Base-by-base conservation (phyloP, 1,140 invertebrate species). In the Aleiodes sp. region DNA sequence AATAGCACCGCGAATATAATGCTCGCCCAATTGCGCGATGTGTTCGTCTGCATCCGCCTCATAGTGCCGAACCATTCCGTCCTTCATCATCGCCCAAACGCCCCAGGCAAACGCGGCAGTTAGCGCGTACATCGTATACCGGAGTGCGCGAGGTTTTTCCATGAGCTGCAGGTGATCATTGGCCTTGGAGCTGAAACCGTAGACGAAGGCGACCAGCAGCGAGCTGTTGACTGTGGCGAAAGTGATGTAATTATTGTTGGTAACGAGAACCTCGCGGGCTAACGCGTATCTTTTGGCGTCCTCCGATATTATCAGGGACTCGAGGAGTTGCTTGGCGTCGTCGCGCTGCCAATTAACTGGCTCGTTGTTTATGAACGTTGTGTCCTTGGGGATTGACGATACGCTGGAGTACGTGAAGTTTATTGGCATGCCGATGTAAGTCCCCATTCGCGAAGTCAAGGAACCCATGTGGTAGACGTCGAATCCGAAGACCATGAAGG, bases 221-320 rank as follows among this genome's bases (percentile, higher is more conserved):
- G n/a, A n/a, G n/a, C n/a, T n/a, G n/a, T n/a, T n/a, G n/a, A n/a
- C n/a, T n/a, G n/a, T n/a, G n/a, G n/a, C n/a, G n/a, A n/a, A n/a
- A n/a, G n/a, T n/a, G n/a, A n/a, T n/a, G n/a, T n/a, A n/a, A n/a
- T n/a, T n/a, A n/a, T n/a, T n/a, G n/a, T n/a, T n/a, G n/a, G n/a
- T 35, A 10, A 35, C 4, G 61, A 90, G 78, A 43, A 95, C 88
- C 85, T 94, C 90, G 68, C 90, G 87, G 61, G 92, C 93, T 21
- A 95, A 90, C 9, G 90, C 93, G 87, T 93, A 95, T 65, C 92
- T 88, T 77, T 94, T 89, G 4, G 93, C 93, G 46, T 92, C 89
- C 43, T 93, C 90, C 8, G 91, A 90, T 1, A 95, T 75, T 1
- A 93, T 78, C 12, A 94, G 73, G 1, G 93, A 88, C 2, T 92